Conservation (phyloP, 2,888 invertebrate species). For the Prenolepis imparis region DNA sequence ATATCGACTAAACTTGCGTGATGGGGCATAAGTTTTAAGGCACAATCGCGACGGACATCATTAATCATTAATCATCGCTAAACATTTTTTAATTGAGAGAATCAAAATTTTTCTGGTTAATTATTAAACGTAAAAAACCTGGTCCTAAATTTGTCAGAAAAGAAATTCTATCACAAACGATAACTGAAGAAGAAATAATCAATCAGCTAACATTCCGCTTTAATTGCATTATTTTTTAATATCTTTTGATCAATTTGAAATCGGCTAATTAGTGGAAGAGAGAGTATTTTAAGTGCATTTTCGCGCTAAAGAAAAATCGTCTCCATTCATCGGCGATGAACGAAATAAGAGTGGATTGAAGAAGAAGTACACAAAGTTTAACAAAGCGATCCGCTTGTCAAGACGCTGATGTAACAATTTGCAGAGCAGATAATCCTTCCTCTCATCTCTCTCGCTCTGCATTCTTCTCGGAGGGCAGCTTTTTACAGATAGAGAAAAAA, state of each 20-base stretch:
- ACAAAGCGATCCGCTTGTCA: conserved; percentile 21
- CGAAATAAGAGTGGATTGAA: conserved; percentile 19
- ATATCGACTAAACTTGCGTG: background rate
- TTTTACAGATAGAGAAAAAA: conserved; percentile 13
- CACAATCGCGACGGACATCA: background rate
- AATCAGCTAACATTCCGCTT: background rate
- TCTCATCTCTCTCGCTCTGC: conserved; percentile 16
- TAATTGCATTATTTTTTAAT: background rate
- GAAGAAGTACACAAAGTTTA: background rate
- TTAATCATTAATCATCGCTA: background rate
- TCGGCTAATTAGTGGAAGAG: background rate
- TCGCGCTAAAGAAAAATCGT: background rate
- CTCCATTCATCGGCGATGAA: background rate
- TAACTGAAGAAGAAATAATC: background rate
- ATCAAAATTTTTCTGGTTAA: background rate
- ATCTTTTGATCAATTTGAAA: background rate
- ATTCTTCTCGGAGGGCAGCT: background rate
- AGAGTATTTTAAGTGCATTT: background rate
- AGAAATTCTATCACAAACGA: background rate
- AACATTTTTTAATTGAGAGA: background rate
- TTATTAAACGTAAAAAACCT: background rate
- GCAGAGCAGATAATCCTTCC: conserved; percentile 19
- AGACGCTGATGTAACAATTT: conserved; percentile 42
- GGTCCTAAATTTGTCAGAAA: background rate
- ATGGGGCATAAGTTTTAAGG: background rate